Evolutionary conservation across 2,888 invertebrate genomes (phyloP), one percentile per base, ranked within the genome.

Genomic region (Idaea biselata): DNA sequence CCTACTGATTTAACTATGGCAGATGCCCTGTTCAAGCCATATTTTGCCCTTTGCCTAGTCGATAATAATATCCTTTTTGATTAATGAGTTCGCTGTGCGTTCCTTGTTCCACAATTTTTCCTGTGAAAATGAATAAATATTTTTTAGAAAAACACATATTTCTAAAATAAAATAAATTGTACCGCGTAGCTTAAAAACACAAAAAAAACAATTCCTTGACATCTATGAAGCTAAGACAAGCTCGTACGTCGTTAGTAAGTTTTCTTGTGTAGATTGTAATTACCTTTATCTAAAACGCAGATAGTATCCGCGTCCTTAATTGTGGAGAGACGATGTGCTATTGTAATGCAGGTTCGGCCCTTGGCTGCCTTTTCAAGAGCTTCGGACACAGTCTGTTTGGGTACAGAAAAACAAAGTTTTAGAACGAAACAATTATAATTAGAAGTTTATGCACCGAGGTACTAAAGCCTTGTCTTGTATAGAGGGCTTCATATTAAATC

Each of bases 271-370:
- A 16, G 44, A 55, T 16, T 17, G 55, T 55, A 1, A 2, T 55
- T 87, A 74, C 98, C 98, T 77, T 95, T 94, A 69, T 97, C 95
- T 31, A 98, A 87, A 5, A 98, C 97, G 75, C 96, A 96, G 68
- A 98, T 98, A 72, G 96, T 89, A 83, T 98, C 96, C 0, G 97
- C 96, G 79, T 96, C 95, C 77, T 96, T 95, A 68, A 97, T 95
- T 0, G 97, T 97, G 14, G 97, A 95, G 62, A 98, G 93, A 17
- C 97, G 94, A 88, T 98, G 97, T 7, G 97, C 97, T 73, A 98
- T 97, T 0, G 97, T 96, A 31, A 98, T 95, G 75, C 97, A 97
- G 0, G 98, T 98, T 59, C 97, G 93, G 0, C 96, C 96, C 69
- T 95, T 94, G 62, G 96, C 94, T 0, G 97, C 97, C 75, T 94